phyloP scores from a whole-genome alignment of 2,797 vertebrate species.

The Novumbra hubbsi region DNA sequence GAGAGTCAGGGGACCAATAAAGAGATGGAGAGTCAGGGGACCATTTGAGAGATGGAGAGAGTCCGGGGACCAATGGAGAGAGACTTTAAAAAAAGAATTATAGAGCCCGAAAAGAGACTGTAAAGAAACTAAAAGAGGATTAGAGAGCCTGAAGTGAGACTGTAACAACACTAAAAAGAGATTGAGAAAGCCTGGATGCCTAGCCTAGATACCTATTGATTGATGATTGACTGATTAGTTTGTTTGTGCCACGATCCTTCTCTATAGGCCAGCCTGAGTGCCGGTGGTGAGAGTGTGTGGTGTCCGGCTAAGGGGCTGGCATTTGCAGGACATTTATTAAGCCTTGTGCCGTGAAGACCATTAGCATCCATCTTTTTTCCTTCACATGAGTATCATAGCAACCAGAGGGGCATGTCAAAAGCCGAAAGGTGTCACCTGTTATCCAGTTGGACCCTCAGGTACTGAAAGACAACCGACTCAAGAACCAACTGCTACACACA shows the following conservation, averaged over 20 bases:
- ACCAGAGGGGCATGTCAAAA: slow-evolving; percentile 18
- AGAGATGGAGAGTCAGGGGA: too few relatives aligned
- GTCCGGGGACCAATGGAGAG: background rate
- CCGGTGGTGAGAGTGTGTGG: slow-evolving; percentile 21
- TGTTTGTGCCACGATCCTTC: slow-evolving; percentile 25
- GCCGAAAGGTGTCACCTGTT: slow-evolving; percentile 6
- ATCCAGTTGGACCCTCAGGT: slow-evolving; percentile 6
- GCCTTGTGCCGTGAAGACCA: slow-evolving; percentile 33
- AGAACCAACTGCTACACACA: background rate
- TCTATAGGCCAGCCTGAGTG: slow-evolving; percentile 12
- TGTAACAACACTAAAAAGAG: background rate
- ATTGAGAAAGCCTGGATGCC: background rate
- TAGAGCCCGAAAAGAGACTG: too few relatives aligned
- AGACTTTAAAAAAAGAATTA: too few relatives aligned
- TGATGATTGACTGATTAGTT: slow-evolving; percentile 5
- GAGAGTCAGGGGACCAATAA: too few relatives aligned
- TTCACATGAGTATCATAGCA: slow-evolving; percentile 45
- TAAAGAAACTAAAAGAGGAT: too few relatives aligned
- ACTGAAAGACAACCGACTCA: background rate
- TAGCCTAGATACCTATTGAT: slow-evolving; percentile 38
- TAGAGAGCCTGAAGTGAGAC: background rate
- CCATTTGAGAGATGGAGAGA: too few relatives aligned
- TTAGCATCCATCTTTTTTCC: slow-evolving; percentile 37
- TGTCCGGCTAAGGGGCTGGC: background rate
- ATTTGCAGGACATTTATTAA: slow-evolving; percentile 49